Base-by-base conservation (phyloP, 2,797 vertebrate species). In the Gastrophryne carolinensis region DNA sequence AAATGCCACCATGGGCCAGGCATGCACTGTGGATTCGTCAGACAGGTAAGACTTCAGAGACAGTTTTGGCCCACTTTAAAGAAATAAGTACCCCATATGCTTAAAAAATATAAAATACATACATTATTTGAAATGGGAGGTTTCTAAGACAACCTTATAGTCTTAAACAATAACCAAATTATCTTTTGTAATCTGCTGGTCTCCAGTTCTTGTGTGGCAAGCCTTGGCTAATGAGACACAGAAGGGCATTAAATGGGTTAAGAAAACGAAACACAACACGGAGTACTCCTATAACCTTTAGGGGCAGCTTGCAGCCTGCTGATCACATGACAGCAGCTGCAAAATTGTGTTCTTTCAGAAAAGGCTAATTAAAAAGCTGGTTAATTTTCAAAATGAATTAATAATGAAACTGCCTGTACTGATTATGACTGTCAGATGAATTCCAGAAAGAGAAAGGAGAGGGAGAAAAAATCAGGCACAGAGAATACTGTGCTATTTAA, bases 311-410 rank as follows among this genome's bases (percentile, higher is more conserved):
- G 17, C 32, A 19, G 27, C 50, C 5, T 11, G 30, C 53, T 61
- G 73, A 68, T 75, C 74, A 63, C 58, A 39, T 71, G 74, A 63
- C 34, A 64, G 50, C 27, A 49, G n/a, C 17, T 23, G 32, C 26
- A 58, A 70, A 57, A 35, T 8, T 15, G 24, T 77, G 66, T 70
- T 75, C 73, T 50, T 75, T 68, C n/a, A 9, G 41, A 75, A 68
- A 44, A 50, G 47, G 70, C 74, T 70, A 70, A 77, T 77, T 77
- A 77, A 70, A 71, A 71, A 77, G 66, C 34, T 64, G 74, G 66
- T 77, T 77, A 70, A 71, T 77, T 77, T 71, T 77, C 58, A 35
- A 64, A 71, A 77, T 71, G 74, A 77, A 77, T 77, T 64, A 77
- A 77, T 77, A 71, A 77, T 77, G 74, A 77, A 70, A 64, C 49